phyloP scores from a whole-genome alignment of 2,888 invertebrate genomes.

The Panopea generosa region DNA sequence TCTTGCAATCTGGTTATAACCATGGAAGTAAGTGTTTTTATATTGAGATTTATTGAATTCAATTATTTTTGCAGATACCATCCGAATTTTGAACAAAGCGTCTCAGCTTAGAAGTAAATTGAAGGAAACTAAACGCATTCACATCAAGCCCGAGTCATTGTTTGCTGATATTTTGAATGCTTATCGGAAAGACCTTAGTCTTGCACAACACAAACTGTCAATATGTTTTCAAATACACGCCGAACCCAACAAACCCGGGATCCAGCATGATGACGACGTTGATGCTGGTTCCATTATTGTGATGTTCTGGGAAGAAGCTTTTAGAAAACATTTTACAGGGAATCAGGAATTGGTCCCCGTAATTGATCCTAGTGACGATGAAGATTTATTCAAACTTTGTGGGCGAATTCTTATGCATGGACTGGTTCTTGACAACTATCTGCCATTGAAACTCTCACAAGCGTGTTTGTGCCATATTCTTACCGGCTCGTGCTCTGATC shows the following conservation, averaged over 20 bases:
- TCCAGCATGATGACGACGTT: conserved; percentile 33
- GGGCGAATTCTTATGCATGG: conserved; percentile 69
- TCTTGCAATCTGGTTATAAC: too few relatives aligned
- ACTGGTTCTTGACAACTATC: conserved; percentile 65
- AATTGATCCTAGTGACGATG: conserved; percentile 42
- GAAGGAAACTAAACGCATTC: conserved; percentile 31
- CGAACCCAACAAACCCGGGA: conserved; percentile 7
- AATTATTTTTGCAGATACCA: conserved; percentile 22
- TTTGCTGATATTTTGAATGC: conserved; percentile 43
- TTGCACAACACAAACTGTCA: conserved; percentile 39
- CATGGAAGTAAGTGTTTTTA: too few relatives aligned
- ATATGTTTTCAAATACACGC: conserved; percentile 38
- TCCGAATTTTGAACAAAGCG: conserved; percentile 20
- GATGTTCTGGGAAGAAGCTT: conserved; percentile 70
- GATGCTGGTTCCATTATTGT: conserved; percentile 54
- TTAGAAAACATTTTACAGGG: conserved; percentile 64
- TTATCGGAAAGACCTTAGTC: conserved; percentile 32
- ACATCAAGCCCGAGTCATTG: conserved; percentile 43
- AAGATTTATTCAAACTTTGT: conserved; percentile 60
- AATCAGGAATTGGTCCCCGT: conserved; percentile 64
- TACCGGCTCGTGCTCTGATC: conserved; percentile 62
- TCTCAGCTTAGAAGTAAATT: conserved; percentile 12
- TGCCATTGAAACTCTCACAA: conserved; percentile 65
- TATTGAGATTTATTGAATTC: too few relatives aligned
- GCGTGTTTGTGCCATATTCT: conserved; percentile 62